Base-by-base conservation (phyloP, 2,797 vertebrate genomes). In the Lacerta agilis region DNA sequence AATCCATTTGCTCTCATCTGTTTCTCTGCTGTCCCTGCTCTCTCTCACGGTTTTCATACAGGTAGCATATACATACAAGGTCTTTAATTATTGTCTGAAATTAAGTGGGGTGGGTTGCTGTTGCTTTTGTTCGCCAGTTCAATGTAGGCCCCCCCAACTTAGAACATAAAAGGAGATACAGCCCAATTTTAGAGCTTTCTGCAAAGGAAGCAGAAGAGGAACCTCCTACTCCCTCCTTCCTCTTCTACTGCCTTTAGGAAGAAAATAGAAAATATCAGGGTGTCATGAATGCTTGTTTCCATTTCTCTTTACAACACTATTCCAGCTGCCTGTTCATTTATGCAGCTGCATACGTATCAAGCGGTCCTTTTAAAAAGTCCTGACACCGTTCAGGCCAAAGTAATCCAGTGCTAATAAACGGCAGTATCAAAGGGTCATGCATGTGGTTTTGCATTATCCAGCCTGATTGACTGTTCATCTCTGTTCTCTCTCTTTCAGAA, bases 401-500 rank as follows among this genome's bases (percentile, higher is more conserved):
- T 36, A 55, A 5, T 17, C 23, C 33, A 41, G 23, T 55, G 23
- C 72, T 61, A 61, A 72, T 75, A 43, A 11, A 43, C 10, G 79
- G 29, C n/a, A 76, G 3, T 73, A 86, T 20, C 29, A 87, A 79
- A 90, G 4, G 1, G 85, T 88, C 77, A 29, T 17, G 1, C 10
- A 71, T 64, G 9, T 84, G 25, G 41, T 76, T 41, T 69, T 89
- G 67, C 80, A 93, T 90, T 91, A 87, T 61, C 8, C 43, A 36
- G 33, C 45, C 11, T 58, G 11, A 3, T 77, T 85, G 49, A 78
- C 64, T 43, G 23, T 27, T 78, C 11, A 64, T 58, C 20, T 90
- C 18, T 64, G n/a, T 77, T 92, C 83, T 95, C 76, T 96, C 93
- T 96, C 92, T 96, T 97, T 94, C 97, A 99, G 99, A 99, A 96